A percentile compares a stretch with the other conserved stretches of the same genome.
These are phyloP conservation scores for Raja brachyura DNA, from an alignment of 2,113 vertebrate species.

Conservation along the genomic window DNA sequence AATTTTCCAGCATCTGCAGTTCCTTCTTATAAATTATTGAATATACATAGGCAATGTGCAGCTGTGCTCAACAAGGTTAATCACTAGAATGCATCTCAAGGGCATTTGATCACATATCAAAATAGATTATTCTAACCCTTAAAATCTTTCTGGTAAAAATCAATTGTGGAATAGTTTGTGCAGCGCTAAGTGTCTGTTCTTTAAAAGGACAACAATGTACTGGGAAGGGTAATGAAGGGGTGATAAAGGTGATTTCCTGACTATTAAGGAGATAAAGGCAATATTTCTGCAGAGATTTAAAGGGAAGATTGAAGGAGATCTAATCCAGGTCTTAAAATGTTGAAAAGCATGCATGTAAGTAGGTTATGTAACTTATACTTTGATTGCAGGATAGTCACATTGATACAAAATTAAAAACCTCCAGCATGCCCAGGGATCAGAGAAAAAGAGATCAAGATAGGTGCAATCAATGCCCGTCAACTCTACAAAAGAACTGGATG, in stretches of 20 bases:
- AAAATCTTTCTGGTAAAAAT: not conserved
- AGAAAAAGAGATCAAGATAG: not conserved
- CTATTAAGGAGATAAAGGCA: not conserved
- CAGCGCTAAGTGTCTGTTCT: not conserved
- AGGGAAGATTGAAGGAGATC: not conserved
- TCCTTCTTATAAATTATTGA: not conserved
- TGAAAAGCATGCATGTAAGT: not conserved
- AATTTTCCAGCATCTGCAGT: too few relatives aligned
- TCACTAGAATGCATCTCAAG: slow-evolving; percentile 12
- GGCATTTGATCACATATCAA: slow-evolving; percentile 23
- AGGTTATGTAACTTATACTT: not conserved
- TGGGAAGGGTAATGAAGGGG: not conserved
- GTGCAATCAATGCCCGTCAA: not conserved
- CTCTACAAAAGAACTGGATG: not conserved
- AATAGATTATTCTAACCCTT: slow-evolving; percentile 19
- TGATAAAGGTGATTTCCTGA: not conserved
- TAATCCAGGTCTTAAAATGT: slow-evolving; percentile 2
- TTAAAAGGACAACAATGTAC: not conserved
- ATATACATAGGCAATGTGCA: not conserved
- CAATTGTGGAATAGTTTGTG: not conserved
- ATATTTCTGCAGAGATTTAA: not conserved
- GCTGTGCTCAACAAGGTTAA: slow-evolving; percentile 1
- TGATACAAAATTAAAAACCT: not conserved
- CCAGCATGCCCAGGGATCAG: not conserved
- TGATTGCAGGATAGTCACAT: not conserved